phyloP scores from a whole-genome alignment of 1,140 invertebrate species.

The Apis mellifera region Amel_HAv3.1 CM009946.2:4523001-4523500 shows the following conservation, averaged over 20 bases:
- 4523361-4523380: neutral
- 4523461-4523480: slow-evolving; percentile 46
- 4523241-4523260: slow-evolving; percentile 64
- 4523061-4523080: slow-evolving; percentile 37
- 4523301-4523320: slow-evolving; percentile 53
- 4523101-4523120: slow-evolving; percentile 67
- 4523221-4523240: slow-evolving; percentile 66
- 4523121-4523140: slow-evolving; percentile 68
- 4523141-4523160: neutral
- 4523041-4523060: slow-evolving; percentile 42
- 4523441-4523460: slow-evolving; percentile 55
- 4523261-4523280: slow-evolving; percentile 40
- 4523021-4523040: neutral
- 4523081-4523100: slow-evolving; percentile 59
- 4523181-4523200: neutral
- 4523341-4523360: slow-evolving; percentile 63
- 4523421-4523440: neutral
- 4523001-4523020: neutral
- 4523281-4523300: slow-evolving; percentile 46
- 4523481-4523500: slow-evolving; percentile 36
- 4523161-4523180: neutral
- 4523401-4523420: neutral
- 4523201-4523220: slow-evolving; percentile 66
- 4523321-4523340: slow-evolving; percentile 55
- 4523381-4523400: neutral